These are phyloP conservation scores for Tapera naevia DNA, from an alignment of 2,797 vertebrate genomes.

Conservation along the genomic window DNA sequence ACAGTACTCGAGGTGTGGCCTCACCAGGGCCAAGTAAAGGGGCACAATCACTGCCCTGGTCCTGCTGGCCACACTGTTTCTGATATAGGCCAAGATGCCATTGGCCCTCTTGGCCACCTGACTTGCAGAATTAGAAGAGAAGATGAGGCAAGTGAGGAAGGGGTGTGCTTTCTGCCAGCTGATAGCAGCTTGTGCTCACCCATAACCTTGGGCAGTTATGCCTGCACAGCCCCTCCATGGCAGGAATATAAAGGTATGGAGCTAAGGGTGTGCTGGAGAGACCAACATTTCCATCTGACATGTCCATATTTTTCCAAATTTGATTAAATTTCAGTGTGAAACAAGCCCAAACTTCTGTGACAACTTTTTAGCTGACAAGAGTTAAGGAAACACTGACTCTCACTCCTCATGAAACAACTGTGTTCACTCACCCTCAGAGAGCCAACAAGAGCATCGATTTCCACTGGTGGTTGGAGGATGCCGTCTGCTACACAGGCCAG, in stretches of 20 bases:
- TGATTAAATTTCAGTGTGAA: neutral
- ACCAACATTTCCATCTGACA: neutral
- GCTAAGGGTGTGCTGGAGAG: neutral
- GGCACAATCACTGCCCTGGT: too few relatives aligned
- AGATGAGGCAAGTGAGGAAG: neutral
- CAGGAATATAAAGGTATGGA: neutral
- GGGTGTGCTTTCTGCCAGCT: neutral
- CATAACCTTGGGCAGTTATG: neutral
- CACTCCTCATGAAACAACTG: accelerated
- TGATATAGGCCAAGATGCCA: too few relatives aligned
- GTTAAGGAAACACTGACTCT: neutral
- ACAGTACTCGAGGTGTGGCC: too few relatives aligned
- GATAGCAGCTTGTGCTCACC: neutral
- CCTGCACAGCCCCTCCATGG: neutral
- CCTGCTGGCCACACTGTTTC: too few relatives aligned
- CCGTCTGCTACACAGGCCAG: neutral
- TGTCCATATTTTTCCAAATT: neutral
- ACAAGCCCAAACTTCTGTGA: neutral
- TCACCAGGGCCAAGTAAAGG: too few relatives aligned
- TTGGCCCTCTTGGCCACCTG: too few relatives aligned
- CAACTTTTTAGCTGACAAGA: neutral
- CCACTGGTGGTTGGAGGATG: neutral
- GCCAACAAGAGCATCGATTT: neutral
- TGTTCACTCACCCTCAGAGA: accelerated
- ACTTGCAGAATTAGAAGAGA: neutral